Base-by-base conservation (phyloP, 2,888 invertebrate genomes). In the Meta bourneti region DNA sequence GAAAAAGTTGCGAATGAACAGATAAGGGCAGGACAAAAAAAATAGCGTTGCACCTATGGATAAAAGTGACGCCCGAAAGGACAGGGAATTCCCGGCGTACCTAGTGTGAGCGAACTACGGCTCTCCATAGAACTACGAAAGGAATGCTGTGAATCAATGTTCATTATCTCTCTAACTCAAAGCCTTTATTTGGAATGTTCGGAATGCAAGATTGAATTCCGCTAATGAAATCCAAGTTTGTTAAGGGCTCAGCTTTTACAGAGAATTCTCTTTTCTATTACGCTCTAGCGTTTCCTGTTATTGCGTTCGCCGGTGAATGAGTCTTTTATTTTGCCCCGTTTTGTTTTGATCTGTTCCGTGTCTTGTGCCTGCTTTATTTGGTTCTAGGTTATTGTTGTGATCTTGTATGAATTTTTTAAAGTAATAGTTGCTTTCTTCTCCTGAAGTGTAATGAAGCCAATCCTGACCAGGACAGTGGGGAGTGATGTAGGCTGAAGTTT, bases 71-170 rank as follows among this genome's bases (percentile, higher is more conserved):
- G 77, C 90, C 11, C 75, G 74, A 90, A 71, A n/a, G 71, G 80
- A 6, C 81, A 19, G 83, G 75, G 75, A 78, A 83, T 89, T 78
- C 61, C 83, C 75, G 71, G 70, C 86, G 78, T 71, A 86, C 86
- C 49, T 19, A 72, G 34, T 71, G 34, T 34, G 54, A 20, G 77
- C 11, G 82, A 16, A 61, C 61, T 72, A 61, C 19, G 48, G 81
- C 49, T 74, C 54, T 16, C 72, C 61, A 86, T 70, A 49, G 77
- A 86, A 86, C 54, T 83, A 74, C 77, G 87, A 91, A 72, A 87
- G 87, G 91, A 91, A 91, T 91, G 87, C 74, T 16, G 83, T 83
- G 91, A 91, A 91, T 91, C 91, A 91, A 87, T 83, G 87, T 91
- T 91, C 91, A 91, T 91, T 91, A 91, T 87, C 91, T 78, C 61